Evolutionary conservation across 2,888 invertebrate species (phyloP), one percentile per base, ranked within the genome.

Genomic region (Calameuta filiformis): DNA sequence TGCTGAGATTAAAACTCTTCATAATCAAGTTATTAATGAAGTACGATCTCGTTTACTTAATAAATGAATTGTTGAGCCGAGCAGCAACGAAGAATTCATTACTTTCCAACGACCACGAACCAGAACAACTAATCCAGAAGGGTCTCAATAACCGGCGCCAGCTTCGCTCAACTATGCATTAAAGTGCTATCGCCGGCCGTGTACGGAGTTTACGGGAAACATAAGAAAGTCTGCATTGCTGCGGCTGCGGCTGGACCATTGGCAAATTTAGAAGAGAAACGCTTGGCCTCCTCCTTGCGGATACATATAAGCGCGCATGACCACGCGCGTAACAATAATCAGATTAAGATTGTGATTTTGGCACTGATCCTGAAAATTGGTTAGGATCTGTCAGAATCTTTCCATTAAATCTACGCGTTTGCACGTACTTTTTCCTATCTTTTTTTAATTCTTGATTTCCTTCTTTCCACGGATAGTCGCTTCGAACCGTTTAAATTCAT

Each of bases 401-500:
- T 40, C 6, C 40, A 40, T 40, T 15, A 40, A 23, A 15, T 56
- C 23, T 23, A 23, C 23, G 56, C 9, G 23, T 1, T 56, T 23
- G 56, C 56, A 23, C 56, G 23, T 56, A 23, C 23, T 56, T 56
- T 56, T 71, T 30, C 30, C 11, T 1, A 11, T n/a, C 9, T 37
- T 74, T 35, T 74, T 35, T n/a, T 3, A 30, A 23, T 30, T 56
- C 56, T 56, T 56, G 9, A 56, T 56, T 56, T 56, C 23, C 56
- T 23, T 23, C 23, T 23, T 23, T 56, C 56, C 56, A 56, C 9
- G 23, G 23, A 23, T 4, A 15, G 9, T 23, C 56, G 56, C 12
- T 68, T 40, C 9, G 1, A 56, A 33, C 73, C 78, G 73, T 78
- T 78, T 56, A 75, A 75, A 76, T 78, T 35, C 40, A 73, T 78